Base-by-base conservation (phyloP, 2,888 invertebrate genomes). In the Platycnemis pennipes region DNA sequence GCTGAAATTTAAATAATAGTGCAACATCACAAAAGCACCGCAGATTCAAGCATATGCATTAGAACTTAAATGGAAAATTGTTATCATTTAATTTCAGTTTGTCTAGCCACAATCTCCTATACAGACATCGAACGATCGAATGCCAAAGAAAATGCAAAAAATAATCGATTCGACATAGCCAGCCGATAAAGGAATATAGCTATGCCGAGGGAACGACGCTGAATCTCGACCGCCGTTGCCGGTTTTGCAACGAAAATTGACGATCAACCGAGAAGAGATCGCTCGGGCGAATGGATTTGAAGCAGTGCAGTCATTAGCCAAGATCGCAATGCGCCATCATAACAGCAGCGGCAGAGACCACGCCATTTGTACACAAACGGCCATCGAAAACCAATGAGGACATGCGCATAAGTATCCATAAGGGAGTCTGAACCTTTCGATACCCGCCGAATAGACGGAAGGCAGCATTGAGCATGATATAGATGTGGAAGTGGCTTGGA, bases 291-390 rank as follows among this genome's bases (percentile, higher is more conserved):
- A 69, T 7, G n/a, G n/a, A 69, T 69, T 8, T n/a, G 19, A n/a
- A 31, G 31, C n/a, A n/a, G n/a, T n/a, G 31, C n/a, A 69, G 69
- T n/a, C n/a, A 69, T 69, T 69, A n/a, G 69, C 69, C 69, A 22
- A 31, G 31, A n/a, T 69, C 69, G 69, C 69, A 69, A 69, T 69
- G n/a, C 69, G 69, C 31, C 69, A 69, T 69, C 69, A 69, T 31
- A n/a, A 31, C 69, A 69, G 69, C 1, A 3, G 3, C 31, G 31
- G 69, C 63, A 16, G 49, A 4, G 31, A 31, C 69, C n/a, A 69
- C 69, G 69, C 69, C 31, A 69, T 69, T 69, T 8, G 69, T n/a
- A 69, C 31, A 69, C 69, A 69, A 69, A n/a, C 69, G n/a, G 69
- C 69, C 31, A n/a, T 69, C 69, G 69, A 69, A 69, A 69, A 69